Conservation (phyloP, 1,140 invertebrate genomes). For the Halyomorpha halys region DNA sequence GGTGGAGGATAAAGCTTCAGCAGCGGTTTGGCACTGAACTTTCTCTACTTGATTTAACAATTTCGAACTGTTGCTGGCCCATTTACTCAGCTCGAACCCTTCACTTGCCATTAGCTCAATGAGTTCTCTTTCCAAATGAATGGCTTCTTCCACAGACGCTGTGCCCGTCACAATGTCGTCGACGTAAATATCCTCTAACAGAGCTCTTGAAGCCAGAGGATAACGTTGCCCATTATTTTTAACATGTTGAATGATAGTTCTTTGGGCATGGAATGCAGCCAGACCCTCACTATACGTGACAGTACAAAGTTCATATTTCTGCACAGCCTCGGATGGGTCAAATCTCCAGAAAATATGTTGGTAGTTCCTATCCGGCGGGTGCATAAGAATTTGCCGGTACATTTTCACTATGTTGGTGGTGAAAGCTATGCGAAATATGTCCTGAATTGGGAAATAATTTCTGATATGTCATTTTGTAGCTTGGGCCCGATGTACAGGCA, state of each 20-base stretch:
- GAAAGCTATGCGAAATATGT: not conserved
- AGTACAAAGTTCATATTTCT: too few relatives aligned
- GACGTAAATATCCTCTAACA: not conserved
- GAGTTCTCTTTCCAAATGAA: not conserved
- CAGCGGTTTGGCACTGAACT: not conserved
- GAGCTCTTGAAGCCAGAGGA: not conserved
- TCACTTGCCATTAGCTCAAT: not conserved
- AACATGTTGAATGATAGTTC: not conserved
- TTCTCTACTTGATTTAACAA: not conserved
- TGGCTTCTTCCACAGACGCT: not conserved
- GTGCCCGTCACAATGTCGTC: not conserved
- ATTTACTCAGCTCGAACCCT: not conserved
- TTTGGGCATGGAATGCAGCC: not conserved
- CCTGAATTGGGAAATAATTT: not conserved
- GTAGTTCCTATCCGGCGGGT: too few relatives aligned
- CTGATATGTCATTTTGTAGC: too few relatives aligned
- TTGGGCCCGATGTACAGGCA: not conserved
- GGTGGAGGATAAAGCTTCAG: not conserved
- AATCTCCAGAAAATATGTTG: too few relatives aligned
- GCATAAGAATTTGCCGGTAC: not conserved
- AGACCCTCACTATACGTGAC: too few relatives aligned
- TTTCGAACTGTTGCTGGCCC: not conserved
- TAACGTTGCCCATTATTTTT: not conserved
- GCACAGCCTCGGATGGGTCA: too few relatives aligned
- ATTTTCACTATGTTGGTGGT: not conserved